Evolutionary conservation across 2,888 invertebrate species (phyloP).

Genomic region (Harpalus rubripes): DNA sequence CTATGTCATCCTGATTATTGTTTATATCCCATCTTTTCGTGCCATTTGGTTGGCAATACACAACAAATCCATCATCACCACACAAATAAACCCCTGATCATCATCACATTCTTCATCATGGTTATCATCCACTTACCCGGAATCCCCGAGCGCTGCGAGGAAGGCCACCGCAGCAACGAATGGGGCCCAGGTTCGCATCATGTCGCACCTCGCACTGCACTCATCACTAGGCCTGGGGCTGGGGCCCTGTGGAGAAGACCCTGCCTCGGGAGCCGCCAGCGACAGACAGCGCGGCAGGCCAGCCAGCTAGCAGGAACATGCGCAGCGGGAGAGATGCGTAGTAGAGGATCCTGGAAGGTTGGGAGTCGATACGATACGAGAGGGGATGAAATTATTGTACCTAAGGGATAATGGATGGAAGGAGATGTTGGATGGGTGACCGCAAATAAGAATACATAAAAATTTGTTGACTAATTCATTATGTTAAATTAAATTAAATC

Average conservation of each 20-base stretch:
- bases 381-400: neutral
- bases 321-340: conserved; percentile 10
- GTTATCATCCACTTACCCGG: neutral
- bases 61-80: no score
- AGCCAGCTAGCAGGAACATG: neutral
- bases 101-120: no score
- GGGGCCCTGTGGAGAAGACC: neutral
- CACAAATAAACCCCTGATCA: no score
- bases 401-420: no score
- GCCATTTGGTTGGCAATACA: no score
- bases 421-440: no score
- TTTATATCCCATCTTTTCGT: no score
- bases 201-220: conserved; percentile 12
- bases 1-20: no score
- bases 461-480: no score
- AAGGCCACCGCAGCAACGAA: conserved; percentile 40
- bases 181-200: neutral
- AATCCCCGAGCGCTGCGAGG: neutral
- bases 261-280: conserved; percentile 9
- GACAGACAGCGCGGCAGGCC: conserved; percentile 8
- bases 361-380: conserved; percentile 24
- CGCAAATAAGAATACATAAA: no score
- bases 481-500: no score
- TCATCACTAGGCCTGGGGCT: conserved; percentile 13
- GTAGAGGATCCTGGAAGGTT: neutral